These are phyloP conservation scores for Geotrypetes seraphini DNA, from an alignment of 2,797 vertebrate genomes.

Conservation along the genomic window DNA sequence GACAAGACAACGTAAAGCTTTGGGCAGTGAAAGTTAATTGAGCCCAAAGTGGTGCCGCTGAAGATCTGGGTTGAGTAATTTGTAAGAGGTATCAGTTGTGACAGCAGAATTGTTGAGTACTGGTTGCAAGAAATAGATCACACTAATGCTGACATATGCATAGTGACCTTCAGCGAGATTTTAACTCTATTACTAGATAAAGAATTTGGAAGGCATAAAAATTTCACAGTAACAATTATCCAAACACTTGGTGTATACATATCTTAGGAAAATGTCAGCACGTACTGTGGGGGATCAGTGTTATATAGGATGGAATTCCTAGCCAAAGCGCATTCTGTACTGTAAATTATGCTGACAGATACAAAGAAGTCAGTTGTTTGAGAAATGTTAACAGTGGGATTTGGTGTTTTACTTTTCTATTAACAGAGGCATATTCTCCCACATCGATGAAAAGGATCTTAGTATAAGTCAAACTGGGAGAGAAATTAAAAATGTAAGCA, in stretches of 20 bases:
- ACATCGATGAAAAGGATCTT: slow-evolving; percentile 27
- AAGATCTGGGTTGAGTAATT: too few species aligned
- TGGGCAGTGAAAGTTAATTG: too few species aligned
- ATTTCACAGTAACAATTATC: slow-evolving; percentile 44
- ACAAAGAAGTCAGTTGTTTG: slow-evolving; percentile 50
- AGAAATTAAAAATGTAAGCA: rapidly evolving
- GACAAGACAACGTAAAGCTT: too few species aligned
- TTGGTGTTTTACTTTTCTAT: slow-evolving; percentile 33
- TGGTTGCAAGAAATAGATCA: too few species aligned
- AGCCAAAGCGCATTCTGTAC: slow-evolving; percentile 40
- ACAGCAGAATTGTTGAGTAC: too few species aligned
- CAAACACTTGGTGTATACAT: slow-evolving; percentile 37
- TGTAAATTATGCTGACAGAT: slow-evolving; percentile 17
- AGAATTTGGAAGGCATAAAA: slow-evolving; percentile 39
- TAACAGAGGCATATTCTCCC: slow-evolving; percentile 34
- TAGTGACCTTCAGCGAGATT: too few species aligned
- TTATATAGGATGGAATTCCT: slow-evolving; percentile 24
- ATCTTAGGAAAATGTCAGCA: slow-evolving; percentile 56
- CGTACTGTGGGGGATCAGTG: slow-evolving; percentile 41
- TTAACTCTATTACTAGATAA: too few species aligned
- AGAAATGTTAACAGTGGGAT: slow-evolving; percentile 29
- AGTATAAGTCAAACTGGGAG: too few species aligned
- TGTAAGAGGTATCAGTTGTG: too few species aligned
- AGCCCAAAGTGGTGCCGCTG: too few species aligned
- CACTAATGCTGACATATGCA: too few species aligned